A percentile compares a stretch with the other conserved stretches of the same genome.
These are phyloP conservation scores for Mormyrus hasselquistii DNA, from an alignment of 2,797 vertebrate species.

Conservation along the genomic window DNA sequence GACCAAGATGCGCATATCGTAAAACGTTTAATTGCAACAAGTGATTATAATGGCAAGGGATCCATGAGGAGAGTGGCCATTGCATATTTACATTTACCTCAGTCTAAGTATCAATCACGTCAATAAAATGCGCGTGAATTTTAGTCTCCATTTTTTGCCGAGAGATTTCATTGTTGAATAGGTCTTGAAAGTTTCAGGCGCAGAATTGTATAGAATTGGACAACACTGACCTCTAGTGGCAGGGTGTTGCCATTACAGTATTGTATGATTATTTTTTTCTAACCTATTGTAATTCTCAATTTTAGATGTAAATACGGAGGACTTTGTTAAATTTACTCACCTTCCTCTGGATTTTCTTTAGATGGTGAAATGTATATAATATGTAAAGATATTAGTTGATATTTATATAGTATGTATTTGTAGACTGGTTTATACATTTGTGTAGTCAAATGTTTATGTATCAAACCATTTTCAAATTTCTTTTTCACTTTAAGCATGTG, in stretches of 20 bases:
- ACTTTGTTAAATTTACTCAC: neutral
- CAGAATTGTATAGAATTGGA: slow-evolving; percentile 57
- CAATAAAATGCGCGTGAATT: slow-evolving; percentile 24
- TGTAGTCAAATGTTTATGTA: neutral
- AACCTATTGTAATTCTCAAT: neutral
- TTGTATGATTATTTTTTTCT: neutral
- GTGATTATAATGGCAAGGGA: slow-evolving; percentile 19
- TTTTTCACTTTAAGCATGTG: neutral
- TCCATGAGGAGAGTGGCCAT: neutral
- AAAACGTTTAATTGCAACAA: slow-evolving; percentile 29
- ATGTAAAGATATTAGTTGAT: neutral
- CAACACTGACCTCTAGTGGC: slow-evolving; percentile 65
- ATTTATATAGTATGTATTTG: neutral
- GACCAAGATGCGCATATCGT: slow-evolving; percentile 19
- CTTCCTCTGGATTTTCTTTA: neutral
- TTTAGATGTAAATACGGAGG: neutral
- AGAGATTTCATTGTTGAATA: slow-evolving; percentile 45
- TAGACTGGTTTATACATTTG: neutral
- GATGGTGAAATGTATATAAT: neutral
- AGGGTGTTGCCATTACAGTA: neutral
- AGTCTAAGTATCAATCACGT: slow-evolving; percentile 16
- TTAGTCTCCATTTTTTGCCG: slow-evolving; percentile 31
- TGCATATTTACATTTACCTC: neutral
- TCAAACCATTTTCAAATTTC: neutral
- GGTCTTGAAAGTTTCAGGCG: slow-evolving; percentile 71